Percentiles rank a stretch among this genome's conserved stretches.
phyloP scores from a whole-genome alignment of 2,888 invertebrate species.

The Nezara viridula region DNA sequence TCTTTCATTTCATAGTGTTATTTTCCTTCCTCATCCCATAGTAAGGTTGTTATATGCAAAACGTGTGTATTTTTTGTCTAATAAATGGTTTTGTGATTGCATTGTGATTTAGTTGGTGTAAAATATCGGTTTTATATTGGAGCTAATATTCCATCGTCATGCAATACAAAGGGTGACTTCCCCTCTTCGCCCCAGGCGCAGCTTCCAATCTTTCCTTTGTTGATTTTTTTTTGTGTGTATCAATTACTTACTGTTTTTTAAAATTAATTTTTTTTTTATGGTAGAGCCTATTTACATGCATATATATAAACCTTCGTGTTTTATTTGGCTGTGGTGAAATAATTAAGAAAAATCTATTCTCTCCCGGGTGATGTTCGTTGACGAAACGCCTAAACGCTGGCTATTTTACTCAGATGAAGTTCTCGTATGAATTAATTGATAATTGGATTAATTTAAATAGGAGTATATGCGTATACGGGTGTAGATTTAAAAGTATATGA shows the following conservation, averaged over 20 bases:
- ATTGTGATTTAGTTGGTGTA: background rate
- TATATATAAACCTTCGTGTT: too few relatives aligned
- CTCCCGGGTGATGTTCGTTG: too few relatives aligned
- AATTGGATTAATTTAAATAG: too few relatives aligned
- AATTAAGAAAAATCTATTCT: too few relatives aligned
- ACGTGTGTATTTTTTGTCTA: background rate
- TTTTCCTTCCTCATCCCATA: background rate
- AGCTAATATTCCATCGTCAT: background rate
- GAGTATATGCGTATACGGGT: too few relatives aligned
- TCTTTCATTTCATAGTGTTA: background rate
- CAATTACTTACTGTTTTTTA: background rate
- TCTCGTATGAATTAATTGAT: too few relatives aligned
- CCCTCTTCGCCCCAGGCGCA: background rate
- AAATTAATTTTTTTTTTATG: background rate
- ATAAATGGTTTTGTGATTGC: background rate
- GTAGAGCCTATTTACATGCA: background rate
- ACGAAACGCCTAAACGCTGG: too few relatives aligned
- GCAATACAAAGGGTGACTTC: background rate
- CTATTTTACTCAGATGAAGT: too few relatives aligned
- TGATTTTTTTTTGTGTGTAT: background rate
- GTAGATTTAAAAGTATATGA: too few relatives aligned
- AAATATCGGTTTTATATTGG: constrained; percentile 12
- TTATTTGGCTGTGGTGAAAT: too few relatives aligned
- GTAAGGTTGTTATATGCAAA: background rate
- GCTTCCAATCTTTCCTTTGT: background rate